Base-by-base conservation (phyloP, 2,888 invertebrate species). In the Coecobrya sp. region DNA sequence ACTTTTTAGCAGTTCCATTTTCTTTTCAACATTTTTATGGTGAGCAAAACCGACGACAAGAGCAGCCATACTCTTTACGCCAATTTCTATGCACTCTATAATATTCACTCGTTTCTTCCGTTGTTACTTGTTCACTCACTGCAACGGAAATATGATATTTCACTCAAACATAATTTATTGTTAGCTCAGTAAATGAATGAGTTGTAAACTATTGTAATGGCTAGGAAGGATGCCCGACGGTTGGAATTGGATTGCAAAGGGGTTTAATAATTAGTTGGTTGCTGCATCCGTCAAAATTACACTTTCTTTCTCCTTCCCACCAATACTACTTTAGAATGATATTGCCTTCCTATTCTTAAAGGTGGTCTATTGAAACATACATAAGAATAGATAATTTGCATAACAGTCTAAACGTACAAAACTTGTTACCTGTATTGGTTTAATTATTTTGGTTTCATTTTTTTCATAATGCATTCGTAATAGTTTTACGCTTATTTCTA, bases 121-220 rank as follows among this genome's bases (percentile, higher is more conserved):
- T n/a, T n/a, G n/a, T n/a, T n/a, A n/a, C n/a, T n/a, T n/a, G n/a
- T n/a, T n/a, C n/a, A n/a, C n/a, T n/a, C n/a, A 2, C 2, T 52
- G 7, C 1, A 25, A 55, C 25, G 27, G 79, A 52, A 79, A 79
- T 79, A 52, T 79, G 79, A 79, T 79, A 79, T 52, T 16, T 25
- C 25, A 52, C 52, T 27, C 42, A 42, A n/a, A 79, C 27, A 25
- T 4, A 5, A 27, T 30, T n/a, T 27, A 25, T 49, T 79, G 79
- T 52, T 52, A 52, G 25, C 27, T 42, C 0, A 79, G 52, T 49
- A 52, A 25, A 52, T 16, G 52, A 79, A 76, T 19, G 76, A 76
- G 76, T n/a, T 76, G 22, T 45, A 76, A 76, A 76, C 45, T 45
- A 76, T 22, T 30, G 70, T 76, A 76, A 76, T 76, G 45, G 45